Percentiles rank a stretch among this genome's conserved stretches.
phyloP scores from a whole-genome alignment of 2,797 vertebrate species.

The Picus viridis region DNA sequence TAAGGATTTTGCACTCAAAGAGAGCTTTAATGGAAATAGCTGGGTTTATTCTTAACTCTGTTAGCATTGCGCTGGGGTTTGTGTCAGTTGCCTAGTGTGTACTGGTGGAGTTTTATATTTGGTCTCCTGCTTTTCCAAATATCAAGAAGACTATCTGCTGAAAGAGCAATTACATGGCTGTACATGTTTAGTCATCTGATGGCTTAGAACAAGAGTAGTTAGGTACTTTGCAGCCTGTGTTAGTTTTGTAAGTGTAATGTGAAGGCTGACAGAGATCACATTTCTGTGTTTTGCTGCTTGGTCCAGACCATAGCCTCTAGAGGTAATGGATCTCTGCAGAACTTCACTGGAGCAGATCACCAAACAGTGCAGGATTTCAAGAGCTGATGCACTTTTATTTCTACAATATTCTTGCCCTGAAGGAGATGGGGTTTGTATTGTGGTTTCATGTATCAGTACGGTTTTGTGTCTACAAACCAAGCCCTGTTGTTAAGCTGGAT shows the following conservation, averaged over 20 bases:
- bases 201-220: not conserved
- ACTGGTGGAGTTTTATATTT: constrained; percentile 9
- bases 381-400: constrained; percentile 51
- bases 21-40: not conserved
- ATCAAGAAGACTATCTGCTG: not conserved
- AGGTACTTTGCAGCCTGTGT: not conserved
- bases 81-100: not conserved
- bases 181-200: not conserved
- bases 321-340: constrained; percentile 45
- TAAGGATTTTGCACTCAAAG: not conserved
- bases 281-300: constrained; percentile 32
- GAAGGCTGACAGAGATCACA: constrained; percentile 66
- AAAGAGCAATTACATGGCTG: not conserved
- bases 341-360: constrained; percentile 56
- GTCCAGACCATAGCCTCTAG: constrained; percentile 15
- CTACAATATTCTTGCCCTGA: constrained; percentile 21
- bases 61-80: constrained; percentile 33
- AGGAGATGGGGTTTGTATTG: constrained; percentile 10
- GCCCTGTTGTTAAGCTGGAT: constrained; percentile 15
- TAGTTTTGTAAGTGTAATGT: constrained; percentile 36
- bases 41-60: not conserved
- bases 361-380: constrained; percentile 57
- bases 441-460: constrained; percentile 28
- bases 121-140: constrained; percentile 8
- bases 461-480: constrained; percentile 20